Percentiles rank a stretch among this genome's conserved stretches.
These are phyloP conservation scores for Xenopus laevis DNA, from an alignment of 2,113 vertebrate genomes.

Conservation along the genomic window DNA sequence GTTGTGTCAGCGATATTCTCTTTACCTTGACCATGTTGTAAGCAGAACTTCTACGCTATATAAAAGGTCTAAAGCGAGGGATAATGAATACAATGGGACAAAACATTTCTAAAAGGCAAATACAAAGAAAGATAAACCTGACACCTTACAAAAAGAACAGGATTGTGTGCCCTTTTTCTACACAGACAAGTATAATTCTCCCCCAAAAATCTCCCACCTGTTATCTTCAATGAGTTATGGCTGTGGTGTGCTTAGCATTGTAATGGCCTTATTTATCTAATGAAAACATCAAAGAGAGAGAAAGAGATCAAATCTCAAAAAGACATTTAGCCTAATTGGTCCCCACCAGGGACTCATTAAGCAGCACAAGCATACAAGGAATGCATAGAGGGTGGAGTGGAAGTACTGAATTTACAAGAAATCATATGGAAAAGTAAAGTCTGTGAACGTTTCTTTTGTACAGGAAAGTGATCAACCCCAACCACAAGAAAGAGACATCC, in stretches of 20 bases:
- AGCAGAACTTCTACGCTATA: no score
- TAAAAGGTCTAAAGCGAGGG: no score
- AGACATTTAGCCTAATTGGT: conserved; percentile 21
- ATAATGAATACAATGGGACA: no score
- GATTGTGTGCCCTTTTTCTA: conserved; percentile 43
- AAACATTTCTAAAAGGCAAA: neutral
- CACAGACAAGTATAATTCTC: neutral
- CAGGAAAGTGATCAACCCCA: no score
- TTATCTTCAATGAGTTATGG: conserved; percentile 61
- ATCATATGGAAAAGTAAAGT: no score
- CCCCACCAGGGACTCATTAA: conserved; percentile 61
- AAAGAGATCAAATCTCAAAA: conserved; percentile 59
- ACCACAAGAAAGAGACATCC: no score
- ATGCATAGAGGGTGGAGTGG: no score
- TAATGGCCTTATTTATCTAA: conserved; percentile 52
- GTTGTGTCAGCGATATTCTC: no score
- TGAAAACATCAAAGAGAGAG: conserved; percentile 68
- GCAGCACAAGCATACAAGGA: conserved; percentile 59
- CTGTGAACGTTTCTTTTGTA: no score
- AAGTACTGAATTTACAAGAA: no score
- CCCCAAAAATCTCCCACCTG: conserved; percentile 63
- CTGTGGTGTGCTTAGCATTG: conserved; percentile 45
- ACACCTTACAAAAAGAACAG: conserved; percentile 45
- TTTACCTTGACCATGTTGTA: no score
- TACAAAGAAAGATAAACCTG: conserved; percentile 54